These are phyloP conservation scores for Cantharis rufa DNA, from an alignment of 2,888 invertebrate species.

Conservation along the genomic window DNA sequence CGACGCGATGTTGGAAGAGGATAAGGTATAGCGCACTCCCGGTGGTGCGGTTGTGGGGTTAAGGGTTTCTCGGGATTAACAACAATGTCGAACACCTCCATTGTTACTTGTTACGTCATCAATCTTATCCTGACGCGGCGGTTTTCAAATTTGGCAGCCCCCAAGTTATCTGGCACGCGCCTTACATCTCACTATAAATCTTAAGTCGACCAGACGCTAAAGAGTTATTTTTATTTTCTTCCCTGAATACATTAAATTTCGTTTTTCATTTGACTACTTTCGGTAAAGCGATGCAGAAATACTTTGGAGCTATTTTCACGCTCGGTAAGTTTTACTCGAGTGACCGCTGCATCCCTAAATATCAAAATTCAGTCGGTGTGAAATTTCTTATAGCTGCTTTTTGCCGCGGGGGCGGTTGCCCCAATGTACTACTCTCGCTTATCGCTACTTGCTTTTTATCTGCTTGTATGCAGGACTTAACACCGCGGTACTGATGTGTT, in stretches of 20 bases:
- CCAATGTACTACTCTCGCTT: constrained; percentile 33
- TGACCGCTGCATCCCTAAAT: constrained; percentile 53
- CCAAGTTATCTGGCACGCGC: not conserved
- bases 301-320: constrained; percentile 50
- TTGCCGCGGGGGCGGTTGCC: constrained; percentile 21
- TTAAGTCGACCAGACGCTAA: not conserved
- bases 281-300: constrained; percentile 24
- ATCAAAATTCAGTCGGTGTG: constrained; percentile 55
- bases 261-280: not conserved
- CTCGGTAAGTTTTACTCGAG: constrained; percentile 42
- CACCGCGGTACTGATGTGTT: constrained; percentile 46
- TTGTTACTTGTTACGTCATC: constrained; percentile 33
- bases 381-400: constrained; percentile 44
- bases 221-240: not conserved
- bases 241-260: not conserved
- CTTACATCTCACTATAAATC: not conserved
- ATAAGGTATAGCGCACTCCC: not conserved
- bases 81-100: constrained; percentile 34
- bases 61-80: constrained; percentile 36
- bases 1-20: not conserved
- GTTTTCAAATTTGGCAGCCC: constrained; percentile 29
- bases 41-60: not conserved
- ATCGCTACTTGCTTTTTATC: constrained; percentile 44
- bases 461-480: constrained; percentile 53
- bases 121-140: constrained; percentile 38